These are phyloP conservation scores for Trichogramma pretiosum DNA, from an alignment of 1,140 invertebrate genomes.

Conservation along the genomic window DNA sequence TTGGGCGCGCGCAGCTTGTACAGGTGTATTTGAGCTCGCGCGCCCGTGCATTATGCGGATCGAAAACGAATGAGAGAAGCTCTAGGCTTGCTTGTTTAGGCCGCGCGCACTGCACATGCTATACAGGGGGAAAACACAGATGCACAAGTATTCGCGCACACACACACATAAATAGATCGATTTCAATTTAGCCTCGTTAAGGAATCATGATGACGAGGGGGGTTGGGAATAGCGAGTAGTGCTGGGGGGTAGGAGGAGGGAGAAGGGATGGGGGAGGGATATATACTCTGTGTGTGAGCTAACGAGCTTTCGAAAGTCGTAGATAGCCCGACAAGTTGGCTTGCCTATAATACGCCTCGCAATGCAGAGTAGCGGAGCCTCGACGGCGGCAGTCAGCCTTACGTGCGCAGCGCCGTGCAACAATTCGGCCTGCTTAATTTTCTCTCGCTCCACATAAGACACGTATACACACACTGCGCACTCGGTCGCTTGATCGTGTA, in stretches of 20 bases:
- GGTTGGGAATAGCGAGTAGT: no score
- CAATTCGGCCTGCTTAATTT: background rate
- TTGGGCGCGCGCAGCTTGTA: no score
- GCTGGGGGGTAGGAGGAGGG: no score
- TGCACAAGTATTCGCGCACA: background rate
- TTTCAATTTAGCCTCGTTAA: conserved; percentile 47
- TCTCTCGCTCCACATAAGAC: background rate
- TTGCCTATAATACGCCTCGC: no score
- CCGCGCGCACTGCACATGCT: background rate
- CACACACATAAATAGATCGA: conserved; percentile 28
- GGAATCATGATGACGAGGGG: no score
- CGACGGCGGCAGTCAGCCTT: conserved; percentile 10
- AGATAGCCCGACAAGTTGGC: conserved; percentile 43
- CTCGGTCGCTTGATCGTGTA: conserved; percentile 23
- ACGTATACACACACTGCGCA: conserved; percentile 21
- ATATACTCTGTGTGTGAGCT: conserved; percentile 28
- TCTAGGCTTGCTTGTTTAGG: no score
- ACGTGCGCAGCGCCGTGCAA: conserved; percentile 11
- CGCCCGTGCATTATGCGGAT: no score
- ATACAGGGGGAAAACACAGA: background rate
- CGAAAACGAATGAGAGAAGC: no score
- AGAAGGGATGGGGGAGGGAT: no score
- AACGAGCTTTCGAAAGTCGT: conserved; percentile 46
- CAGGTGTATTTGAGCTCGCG: no score
- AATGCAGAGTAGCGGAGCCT: no score